Percentiles rank a stretch among this genome's conserved stretches.
Evolutionary conservation across 2,888 invertebrate species (phyloP).

Genomic region (Geophilus truncorum): DNA sequence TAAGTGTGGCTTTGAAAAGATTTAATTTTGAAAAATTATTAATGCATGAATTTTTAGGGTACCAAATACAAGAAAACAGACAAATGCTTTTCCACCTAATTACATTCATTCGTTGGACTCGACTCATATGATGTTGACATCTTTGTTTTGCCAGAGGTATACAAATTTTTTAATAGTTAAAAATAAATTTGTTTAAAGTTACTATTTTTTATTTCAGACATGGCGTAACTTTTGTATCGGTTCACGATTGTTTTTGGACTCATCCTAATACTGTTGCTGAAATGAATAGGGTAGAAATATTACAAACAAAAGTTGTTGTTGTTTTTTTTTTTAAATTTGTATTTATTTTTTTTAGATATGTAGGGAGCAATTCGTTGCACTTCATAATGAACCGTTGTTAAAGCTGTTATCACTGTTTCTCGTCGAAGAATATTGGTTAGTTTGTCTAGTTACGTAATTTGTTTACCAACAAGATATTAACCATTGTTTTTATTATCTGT

Average conservation of each 20-base stretch:
- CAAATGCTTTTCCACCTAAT: conserved; percentile 97
- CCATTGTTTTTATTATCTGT: no score
- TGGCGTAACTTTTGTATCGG: conserved; percentile 87
- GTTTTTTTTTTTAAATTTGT: conserved; percentile 7
- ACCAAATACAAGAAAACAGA: conserved; percentile 50
- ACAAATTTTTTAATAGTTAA: neutral
- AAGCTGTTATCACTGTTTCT: neutral
- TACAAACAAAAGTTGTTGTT: neutral
- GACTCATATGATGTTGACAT: conserved; percentile 98
- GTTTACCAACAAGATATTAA: no score
- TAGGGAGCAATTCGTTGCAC: conserved; percentile 93
- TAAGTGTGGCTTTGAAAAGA: neutral
- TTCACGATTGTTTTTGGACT: conserved; percentile 99
- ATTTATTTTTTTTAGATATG: conserved; percentile 63
- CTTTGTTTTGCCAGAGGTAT: conserved; percentile 69
- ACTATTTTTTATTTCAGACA: conserved; percentile 51
- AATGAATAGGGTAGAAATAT: conserved; percentile 71
- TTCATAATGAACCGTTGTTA: conserved; percentile 88
- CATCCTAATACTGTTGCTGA: conserved; percentile 78
- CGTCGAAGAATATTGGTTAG: neutral
- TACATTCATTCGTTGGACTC: conserved; percentile 98
- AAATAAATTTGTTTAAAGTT: no score
- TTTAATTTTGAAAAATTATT: neutral
- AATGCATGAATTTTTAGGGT: conserved; percentile 41
- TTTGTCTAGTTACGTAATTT: neutral